phyloP scores from a whole-genome alignment of 2,888 invertebrate species.

The Athalia rosae region DNA sequence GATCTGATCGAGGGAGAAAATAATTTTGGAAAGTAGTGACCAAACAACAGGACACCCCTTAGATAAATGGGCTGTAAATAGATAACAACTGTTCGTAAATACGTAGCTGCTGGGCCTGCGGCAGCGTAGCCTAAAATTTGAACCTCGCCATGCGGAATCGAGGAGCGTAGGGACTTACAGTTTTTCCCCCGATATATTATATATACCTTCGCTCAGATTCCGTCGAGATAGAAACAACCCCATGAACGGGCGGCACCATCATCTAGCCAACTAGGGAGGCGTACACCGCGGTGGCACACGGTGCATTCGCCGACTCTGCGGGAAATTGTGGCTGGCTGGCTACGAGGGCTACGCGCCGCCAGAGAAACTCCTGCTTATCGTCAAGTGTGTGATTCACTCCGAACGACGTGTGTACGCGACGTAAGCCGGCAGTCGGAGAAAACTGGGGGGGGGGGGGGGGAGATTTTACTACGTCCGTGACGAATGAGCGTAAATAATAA shows the following conservation, averaged over 20 bases:
- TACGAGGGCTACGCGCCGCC: no score
- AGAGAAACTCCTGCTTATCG: conserved; percentile 29
- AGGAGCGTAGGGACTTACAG: background rate
- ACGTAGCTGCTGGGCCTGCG: background rate
- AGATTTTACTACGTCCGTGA: no score
- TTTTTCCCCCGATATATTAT: conserved; percentile 33
- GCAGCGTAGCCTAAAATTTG: background rate
- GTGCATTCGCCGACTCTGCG: background rate
- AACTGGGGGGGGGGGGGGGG: background rate
- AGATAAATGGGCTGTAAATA: conserved; percentile 40
- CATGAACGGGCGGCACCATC: conserved; percentile 35
- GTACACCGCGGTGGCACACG: no score
- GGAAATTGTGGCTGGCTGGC: no score
- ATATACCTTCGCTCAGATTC: conserved; percentile 38
- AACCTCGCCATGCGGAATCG: background rate
- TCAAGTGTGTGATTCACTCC: conserved; percentile 43
- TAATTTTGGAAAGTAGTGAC: conserved; percentile 22
- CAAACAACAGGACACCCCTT: conserved; percentile 36
- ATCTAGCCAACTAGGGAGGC: conserved; percentile 41
- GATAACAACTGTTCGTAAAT: conserved; percentile 38
- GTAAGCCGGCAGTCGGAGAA: no score
- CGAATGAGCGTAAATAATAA: no score
- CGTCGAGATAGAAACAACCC: conserved; percentile 34
- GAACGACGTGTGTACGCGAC: background rate
- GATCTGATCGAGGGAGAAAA: background rate